Conservation (phyloP, 2,113 vertebrate species). For the Neodon shergylaensis region DNA sequence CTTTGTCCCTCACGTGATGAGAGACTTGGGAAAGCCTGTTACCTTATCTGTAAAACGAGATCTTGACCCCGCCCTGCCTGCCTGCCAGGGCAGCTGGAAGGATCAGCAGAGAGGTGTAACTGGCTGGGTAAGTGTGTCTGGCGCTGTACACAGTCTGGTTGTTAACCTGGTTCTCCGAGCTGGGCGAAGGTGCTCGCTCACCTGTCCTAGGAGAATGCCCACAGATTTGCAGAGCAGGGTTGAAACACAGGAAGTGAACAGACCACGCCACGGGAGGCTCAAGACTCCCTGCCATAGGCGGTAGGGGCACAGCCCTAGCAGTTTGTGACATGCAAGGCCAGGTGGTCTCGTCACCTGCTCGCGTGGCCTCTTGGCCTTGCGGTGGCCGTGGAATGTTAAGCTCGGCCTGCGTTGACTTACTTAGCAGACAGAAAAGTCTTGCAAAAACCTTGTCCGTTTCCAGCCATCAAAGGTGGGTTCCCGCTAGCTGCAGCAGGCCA, state of each 20-base stretch:
- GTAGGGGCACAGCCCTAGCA: neutral
- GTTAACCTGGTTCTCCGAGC: neutral
- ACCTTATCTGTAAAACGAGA: neutral
- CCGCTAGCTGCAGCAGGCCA: neutral
- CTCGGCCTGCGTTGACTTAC: neutral
- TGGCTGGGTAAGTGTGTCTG: neutral
- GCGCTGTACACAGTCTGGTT: neutral
- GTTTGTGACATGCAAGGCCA: neutral
- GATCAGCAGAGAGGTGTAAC: neutral
- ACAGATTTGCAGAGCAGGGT: neutral
- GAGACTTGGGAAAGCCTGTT: neutral
- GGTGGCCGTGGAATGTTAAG: neutral
- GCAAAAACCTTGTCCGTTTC: neutral
- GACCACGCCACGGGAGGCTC: neutral
- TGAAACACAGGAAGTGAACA: neutral
- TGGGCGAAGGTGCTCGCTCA: neutral
- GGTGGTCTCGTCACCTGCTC: neutral
- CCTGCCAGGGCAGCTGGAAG: neutral
- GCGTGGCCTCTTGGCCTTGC: neutral
- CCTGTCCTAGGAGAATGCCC: neutral
- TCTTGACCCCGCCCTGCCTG: neutral
- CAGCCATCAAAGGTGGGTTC: neutral
- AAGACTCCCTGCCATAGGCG: neutral
- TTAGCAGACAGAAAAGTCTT: neutral
- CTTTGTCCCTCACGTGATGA: neutral